Percentiles rank a stretch among this genome's conserved stretches.
Conservation (phyloP, 1,140 invertebrate genomes). For the Drosophila pectinifera region DNA sequence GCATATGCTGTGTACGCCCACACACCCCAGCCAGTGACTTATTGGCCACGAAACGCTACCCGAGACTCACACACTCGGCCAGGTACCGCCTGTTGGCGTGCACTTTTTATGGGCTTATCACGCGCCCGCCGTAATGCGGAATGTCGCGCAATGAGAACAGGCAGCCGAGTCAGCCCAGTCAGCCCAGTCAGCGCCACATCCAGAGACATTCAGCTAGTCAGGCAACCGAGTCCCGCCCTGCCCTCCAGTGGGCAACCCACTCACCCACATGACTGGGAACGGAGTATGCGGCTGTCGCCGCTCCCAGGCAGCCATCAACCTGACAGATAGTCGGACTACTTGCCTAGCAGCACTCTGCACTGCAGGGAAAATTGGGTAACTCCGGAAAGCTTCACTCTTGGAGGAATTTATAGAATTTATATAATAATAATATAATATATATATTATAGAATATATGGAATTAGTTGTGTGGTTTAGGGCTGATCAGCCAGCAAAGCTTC, state of each 20-base stretch:
- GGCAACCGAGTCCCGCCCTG: constrained; percentile 17
- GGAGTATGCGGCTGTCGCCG: constrained; percentile 21
- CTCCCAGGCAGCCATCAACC: constrained; percentile 39
- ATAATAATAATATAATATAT: no score
- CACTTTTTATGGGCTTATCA: constrained; percentile 58
- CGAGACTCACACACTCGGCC: constrained; percentile 33
- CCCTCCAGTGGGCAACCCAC: constrained; percentile 18
- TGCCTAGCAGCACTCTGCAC: constrained; percentile 14
- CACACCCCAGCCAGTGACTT: constrained; percentile 39
- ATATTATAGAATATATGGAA: no score
- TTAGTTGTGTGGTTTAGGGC: no score
- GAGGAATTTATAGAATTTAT: no score
- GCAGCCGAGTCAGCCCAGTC: constrained; percentile 13
- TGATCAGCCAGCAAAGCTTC: no score
- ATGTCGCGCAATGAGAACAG: constrained; percentile 54
- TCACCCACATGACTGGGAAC: constrained; percentile 29
- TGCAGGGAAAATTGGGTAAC: background rate
- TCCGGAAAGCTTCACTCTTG: background rate
- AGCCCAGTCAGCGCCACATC: constrained; percentile 11
- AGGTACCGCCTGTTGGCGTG: constrained; percentile 15
- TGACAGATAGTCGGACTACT: constrained; percentile 43
- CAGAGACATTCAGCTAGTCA: constrained; percentile 2
- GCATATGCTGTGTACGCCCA: constrained; percentile 5
- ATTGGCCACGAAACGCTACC: constrained; percentile 51
- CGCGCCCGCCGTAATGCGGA: constrained; percentile 42